These are phyloP conservation scores for Drosophila sulfurigaster DNA, from an alignment of 1,140 invertebrate species.

Conservation along the genomic window DNA sequence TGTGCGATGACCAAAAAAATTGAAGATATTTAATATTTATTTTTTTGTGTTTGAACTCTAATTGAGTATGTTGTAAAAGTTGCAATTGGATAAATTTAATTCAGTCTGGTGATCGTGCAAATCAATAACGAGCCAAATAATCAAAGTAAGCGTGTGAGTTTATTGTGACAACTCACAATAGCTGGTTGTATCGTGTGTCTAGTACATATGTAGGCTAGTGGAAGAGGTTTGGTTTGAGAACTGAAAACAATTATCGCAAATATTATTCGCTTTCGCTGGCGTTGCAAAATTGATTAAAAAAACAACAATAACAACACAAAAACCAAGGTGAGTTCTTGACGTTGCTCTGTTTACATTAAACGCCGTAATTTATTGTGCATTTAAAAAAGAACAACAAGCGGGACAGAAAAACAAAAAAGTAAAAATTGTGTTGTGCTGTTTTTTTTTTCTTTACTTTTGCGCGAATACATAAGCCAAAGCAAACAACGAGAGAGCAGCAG, in stretches of 20 bases:
- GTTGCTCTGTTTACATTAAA: not conserved
- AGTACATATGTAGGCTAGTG: conserved; percentile 47
- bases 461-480: conserved; percentile 56
- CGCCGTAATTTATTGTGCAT: conserved; percentile 12
- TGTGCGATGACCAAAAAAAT: conserved; percentile 6
- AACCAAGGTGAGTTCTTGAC: conserved; percentile 56
- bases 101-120: not conserved
- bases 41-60: conserved; percentile 12
- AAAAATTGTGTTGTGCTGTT: conserved; percentile 43
- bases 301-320: conserved; percentile 30
- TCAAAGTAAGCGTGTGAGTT: conserved; percentile 31
- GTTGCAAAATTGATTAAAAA: conserved; percentile 51
- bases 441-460: conserved; percentile 33
- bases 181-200: conserved; percentile 56
- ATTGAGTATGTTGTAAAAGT: not conserved
- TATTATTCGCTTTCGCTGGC: conserved; percentile 53
- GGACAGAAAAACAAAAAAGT: conserved; percentile 9
- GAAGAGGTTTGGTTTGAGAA: conserved; percentile 48
- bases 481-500: conserved; percentile 44
- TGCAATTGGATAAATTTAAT: not conserved
- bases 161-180: conserved; percentile 41
- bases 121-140: not conserved
- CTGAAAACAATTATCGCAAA: conserved; percentile 66
- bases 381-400: conserved; percentile 26
- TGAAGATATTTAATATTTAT: conserved; percentile 8